A percentile compares a stretch with the other conserved stretches of the same genome.
Evolutionary conservation across 2,797 vertebrate species (phyloP).

Genomic region (Syngnathus acus): DNA sequence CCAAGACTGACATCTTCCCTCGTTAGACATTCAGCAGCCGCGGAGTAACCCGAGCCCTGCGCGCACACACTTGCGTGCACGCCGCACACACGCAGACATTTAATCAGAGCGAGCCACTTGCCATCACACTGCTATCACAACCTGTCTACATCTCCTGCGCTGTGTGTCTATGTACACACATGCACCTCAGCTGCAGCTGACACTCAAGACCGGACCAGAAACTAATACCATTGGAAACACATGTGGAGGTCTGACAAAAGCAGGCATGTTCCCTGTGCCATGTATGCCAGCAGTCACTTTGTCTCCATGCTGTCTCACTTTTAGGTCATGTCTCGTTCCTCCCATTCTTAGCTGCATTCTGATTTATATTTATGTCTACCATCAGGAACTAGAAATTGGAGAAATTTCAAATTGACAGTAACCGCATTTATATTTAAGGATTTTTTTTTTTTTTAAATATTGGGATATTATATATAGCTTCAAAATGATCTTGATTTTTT

Average conservation of each 20-base stretch:
- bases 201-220: constrained; percentile 37
- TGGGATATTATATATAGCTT: too few species aligned
- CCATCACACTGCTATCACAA: constrained; percentile 43
- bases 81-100: constrained; percentile 9
- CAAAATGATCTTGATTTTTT: too few species aligned
- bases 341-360: constrained; percentile 14
- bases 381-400: too few species aligned
- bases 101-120: constrained; percentile 32
- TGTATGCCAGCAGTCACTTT: constrained; percentile 57
- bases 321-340: constrained; percentile 13
- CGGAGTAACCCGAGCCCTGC: constrained; percentile 49
- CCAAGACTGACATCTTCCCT: constrained; percentile 60
- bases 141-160: constrained; percentile 17
- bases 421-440: too few species aligned
- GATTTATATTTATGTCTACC: not conserved
- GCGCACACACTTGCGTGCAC: constrained; percentile 9
- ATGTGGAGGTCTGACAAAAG: constrained; percentile 61
- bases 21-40: constrained; percentile 66
- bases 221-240: constrained; percentile 68
- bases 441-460: too few species aligned
- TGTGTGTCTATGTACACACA: constrained; percentile 26
- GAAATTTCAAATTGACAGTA: too few species aligned
- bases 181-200: constrained; percentile 35
- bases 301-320: constrained; percentile 42
- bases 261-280: constrained; percentile 51